Percentiles rank a stretch among this genome's conserved stretches.
phyloP scores from a whole-genome alignment of 2,113 vertebrate species.

The Sapayoa aenigma region DNA sequence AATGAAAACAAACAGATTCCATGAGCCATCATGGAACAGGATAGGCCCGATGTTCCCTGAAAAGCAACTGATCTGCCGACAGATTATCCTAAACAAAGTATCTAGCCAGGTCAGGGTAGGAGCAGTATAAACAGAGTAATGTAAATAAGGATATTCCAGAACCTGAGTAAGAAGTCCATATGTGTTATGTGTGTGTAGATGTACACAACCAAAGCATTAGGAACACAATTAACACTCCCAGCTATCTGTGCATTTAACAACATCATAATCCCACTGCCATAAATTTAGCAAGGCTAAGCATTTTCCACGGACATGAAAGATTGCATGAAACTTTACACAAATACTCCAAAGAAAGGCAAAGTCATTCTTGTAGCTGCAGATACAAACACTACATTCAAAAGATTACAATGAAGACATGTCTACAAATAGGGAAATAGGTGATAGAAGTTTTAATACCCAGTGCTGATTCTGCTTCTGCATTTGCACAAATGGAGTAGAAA shows the following conservation, averaged over 20 bases:
- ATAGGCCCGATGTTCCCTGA: not conserved
- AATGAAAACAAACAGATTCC: not conserved
- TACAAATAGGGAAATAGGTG: not conserved
- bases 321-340: not conserved
- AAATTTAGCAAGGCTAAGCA: not conserved
- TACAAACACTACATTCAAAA: not conserved
- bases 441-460: not conserved
- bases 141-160: not conserved
- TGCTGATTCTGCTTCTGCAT: not conserved
- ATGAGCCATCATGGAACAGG: not conserved
- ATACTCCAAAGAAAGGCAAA: not conserved
- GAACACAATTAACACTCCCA: not conserved
- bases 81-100: not conserved
- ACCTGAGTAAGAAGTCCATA: not conserved
- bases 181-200: not conserved
- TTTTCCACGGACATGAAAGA: not conserved
- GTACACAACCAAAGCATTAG: not conserved
- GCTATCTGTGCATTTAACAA: not conserved
- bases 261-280: fast-evolving
- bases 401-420: not conserved
- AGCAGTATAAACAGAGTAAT: not conserved
- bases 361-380: not conserved
- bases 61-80: not conserved
- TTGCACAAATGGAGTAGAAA: not conserved
- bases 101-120: not conserved